Base-by-base conservation (phyloP, 2,888 invertebrate species). In the Lucinisca nassula region DNA sequence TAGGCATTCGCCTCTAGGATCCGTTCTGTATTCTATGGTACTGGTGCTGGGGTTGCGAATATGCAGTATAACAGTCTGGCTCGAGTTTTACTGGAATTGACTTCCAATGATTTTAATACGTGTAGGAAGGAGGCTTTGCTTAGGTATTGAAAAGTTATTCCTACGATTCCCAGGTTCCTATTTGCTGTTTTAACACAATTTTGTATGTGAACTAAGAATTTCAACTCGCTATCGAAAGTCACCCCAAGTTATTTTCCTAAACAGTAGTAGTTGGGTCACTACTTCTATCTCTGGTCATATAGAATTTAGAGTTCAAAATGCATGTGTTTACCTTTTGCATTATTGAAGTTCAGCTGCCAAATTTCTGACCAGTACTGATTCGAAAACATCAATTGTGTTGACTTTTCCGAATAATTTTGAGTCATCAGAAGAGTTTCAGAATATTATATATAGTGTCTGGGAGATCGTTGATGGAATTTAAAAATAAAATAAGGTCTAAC, bases 171-270 rank as follows among this genome's bases (percentile, higher is more conserved):
- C 24, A 79, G 10, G 14, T 75, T 79, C 32, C 84, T 84, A 49
- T 84, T 84, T 37, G 84, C 74, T 40, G 75, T 79, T 30, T 79
- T 84, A 30, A 84, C 37, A n/a, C 78, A 79, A 38, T 27, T 45
- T 6, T 38, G 6, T 24, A 79, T 81, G 40, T 81, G 81, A 24
- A 49, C 27, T 21, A 21, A 35, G 51, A 80, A 80, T 38, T 49
- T 80, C 24, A 80, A 3, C 45, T 80, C 40, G 21, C 32, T 73
- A 73, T 81, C 37, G 49, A 81, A 58, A 55, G 32, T 74, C 8
- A 77, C 55, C 27, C 77, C 58, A 10, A 77, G 38, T 21, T 58
- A 45, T 35, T n/a, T 77, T 38, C 55, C 0, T 4, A 3, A 4
- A 37, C 58, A 27, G 17, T 55, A 6, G 17, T 21, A 55, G 21